phyloP scores from a whole-genome alignment of 2,888 invertebrate species.

The Platycnemis pennipes region DNA sequence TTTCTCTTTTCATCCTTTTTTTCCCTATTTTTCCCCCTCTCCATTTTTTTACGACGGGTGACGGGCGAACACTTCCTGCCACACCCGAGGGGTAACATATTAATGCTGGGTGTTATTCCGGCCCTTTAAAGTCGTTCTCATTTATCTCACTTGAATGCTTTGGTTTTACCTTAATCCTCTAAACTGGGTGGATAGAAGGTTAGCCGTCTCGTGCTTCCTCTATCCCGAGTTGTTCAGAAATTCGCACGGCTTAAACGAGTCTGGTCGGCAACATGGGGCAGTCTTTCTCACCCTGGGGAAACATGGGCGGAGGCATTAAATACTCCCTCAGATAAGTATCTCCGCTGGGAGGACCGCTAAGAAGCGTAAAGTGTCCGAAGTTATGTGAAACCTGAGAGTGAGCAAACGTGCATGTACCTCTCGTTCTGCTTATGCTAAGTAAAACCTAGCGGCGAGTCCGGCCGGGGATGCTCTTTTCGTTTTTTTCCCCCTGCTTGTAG shows the following conservation, averaged over 20 bases:
- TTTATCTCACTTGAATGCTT: no score
- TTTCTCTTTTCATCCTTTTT: no score
- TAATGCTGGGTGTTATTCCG: no score
- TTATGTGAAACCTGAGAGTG: neutral
- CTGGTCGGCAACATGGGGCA: neutral
- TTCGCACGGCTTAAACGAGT: neutral
- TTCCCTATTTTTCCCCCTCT: no score
- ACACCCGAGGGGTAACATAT: no score
- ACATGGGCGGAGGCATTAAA: neutral
- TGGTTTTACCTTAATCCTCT: no score
- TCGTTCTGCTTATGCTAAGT: neutral
- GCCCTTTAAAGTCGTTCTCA: no score
- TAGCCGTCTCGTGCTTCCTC: neutral
- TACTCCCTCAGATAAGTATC: constrained; percentile 4
- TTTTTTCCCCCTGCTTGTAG: neutral
- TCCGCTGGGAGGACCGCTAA: neutral
- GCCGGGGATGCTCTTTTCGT: neutral
- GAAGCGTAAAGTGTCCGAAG: neutral
- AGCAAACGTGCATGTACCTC: neutral
- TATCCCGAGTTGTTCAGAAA: neutral
- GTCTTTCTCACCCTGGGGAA: neutral
- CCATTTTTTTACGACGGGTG: no score
- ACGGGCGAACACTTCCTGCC: no score
- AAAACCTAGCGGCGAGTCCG: neutral
- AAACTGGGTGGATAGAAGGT: no score